These are phyloP conservation scores for Mastacembelus armatus DNA, from an alignment of 2,797 vertebrate genomes.

Conservation along the genomic window DNA sequence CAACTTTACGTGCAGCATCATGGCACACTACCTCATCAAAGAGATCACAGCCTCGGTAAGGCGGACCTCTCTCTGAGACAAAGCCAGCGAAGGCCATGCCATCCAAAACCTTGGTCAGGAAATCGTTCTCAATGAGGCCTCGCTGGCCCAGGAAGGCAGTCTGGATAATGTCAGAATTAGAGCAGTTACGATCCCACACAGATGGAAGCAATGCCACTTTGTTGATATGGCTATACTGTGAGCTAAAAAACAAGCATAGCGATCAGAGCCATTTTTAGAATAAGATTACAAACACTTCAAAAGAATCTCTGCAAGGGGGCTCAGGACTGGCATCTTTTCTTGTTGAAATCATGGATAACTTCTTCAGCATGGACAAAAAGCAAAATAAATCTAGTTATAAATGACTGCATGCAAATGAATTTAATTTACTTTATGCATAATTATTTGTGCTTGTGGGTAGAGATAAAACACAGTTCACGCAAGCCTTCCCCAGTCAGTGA, in stretches of 20 bases:
- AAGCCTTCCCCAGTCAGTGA: constrained; percentile 45
- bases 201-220: constrained; percentile 50
- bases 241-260: constrained; percentile 43
- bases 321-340: constrained; percentile 21
- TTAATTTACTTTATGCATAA: constrained; percentile 62
- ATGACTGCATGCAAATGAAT: constrained; percentile 65
- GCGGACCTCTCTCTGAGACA: constrained; percentile 96
- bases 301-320: constrained; percentile 37
- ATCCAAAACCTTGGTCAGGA: constrained; percentile 96
- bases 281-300: constrained; percentile 23
- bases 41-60: constrained; percentile 95
- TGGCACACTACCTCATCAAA: constrained; percentile 93
- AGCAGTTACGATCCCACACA: constrained; percentile 62
- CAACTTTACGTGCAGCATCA: constrained; percentile 11
- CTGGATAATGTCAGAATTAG: constrained; percentile 81
- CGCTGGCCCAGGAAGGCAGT: constrained; percentile 97
- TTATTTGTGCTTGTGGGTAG: constrained; percentile 62
- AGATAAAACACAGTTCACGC: constrained; percentile 66
- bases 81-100: constrained; percentile 99
- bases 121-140: constrained; percentile 97
- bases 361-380: constrained; percentile 41
- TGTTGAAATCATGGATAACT: constrained; percentile 40
- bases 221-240: constrained; percentile 52
- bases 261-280: constrained; percentile 49
- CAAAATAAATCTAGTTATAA: constrained; percentile 57